Base-by-base conservation (phyloP, 2,888 invertebrate genomes). In the Griposia aprilina region DNA sequence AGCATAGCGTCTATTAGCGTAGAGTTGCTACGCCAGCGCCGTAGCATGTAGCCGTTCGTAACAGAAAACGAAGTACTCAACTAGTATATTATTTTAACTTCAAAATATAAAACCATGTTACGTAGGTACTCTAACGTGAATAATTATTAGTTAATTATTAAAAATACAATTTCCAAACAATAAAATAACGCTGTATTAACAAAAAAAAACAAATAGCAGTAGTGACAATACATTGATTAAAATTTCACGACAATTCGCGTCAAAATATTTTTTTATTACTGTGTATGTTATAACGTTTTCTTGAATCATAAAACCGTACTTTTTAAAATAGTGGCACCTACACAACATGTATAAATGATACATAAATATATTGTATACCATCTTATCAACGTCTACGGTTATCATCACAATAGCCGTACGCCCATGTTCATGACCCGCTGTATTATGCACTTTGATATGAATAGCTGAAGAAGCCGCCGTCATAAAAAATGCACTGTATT, bases 21-120 rank as follows among this genome's bases (percentile, higher is more conserved):
- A 78, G 76, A 75, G 75, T 60, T 66, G 72, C 87, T 87, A 86
- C 87, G 86, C 76, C 88, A 88, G 83, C 87, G 86, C 76, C 88
- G 87, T 86, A 88, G 83, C 73, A 59, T 74, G 68, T 74, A 78
- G 62, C 66, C 66, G 65, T 62, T 83, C 62, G 65, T 57, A 57
- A 68, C 55, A 62, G 50, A 48, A 59, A 75, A 66, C 41, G 60
- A 71, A 10, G n/a, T 57, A 71, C 30, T 67, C 26, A 71, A 72
- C 36, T 48, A 57, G 59, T 59, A 7, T 50, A 41, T 72, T 50
- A 41, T 72, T 52, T 30, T 17, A 57, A 57, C 52, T 63, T 60
- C 48, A 60, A 52, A 26, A n/a, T 62, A 23, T 55, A 59, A 36
- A 57, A 62, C 11, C 0, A 73, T 4, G 5, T 23, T 57, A 41